Base-by-base conservation (phyloP, 1,140 invertebrate genomes). In the Drosophila lacteicornis region DNA sequence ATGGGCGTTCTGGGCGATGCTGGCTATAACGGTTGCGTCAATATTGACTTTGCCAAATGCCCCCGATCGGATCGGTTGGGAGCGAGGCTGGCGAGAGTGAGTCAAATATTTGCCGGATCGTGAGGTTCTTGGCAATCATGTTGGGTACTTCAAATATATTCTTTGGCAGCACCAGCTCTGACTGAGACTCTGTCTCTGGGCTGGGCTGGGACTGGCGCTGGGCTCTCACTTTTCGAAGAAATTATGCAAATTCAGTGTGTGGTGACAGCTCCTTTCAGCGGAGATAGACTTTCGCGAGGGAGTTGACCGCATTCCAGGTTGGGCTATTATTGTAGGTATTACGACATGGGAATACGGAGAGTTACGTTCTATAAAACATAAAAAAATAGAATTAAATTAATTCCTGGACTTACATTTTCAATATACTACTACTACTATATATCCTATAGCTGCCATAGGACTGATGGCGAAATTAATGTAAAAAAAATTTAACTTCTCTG, bases 201-300 rank as follows among this genome's bases (percentile, higher is more conserved):
- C 58, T 82, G 65, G 85, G 81, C 85, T 9, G 9, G 50, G 61
- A 61, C 58, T 82, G 65, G 50, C 65, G 61, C 58, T 82, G 65
- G 84, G 85, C 84, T 90, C 79, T 90, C 75, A 85, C 85, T 90
- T 88, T 88, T 79, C 62, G 66, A 36, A 82, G 65, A 83, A 78
- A 75, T 81, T 68, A 85, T 80, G 79, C 82, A 85, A 85, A 85
- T 84, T 30, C 25, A 6, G 33, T 40, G 19, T 8, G 19, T 9
- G 30, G 19, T 55, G 33, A 55, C 53, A 55, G 53, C 53, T 55
- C 53, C 36, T 40, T 55, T 55, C 49, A 57, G 42, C n/a, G 30
- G 15, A 47, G 45, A 75, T 60, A 82, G 79, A 61, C 69, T 74
- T 82, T 74, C 59, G 77, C 75, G 40, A 80, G 61, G 51, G 38